Evolutionary conservation across 2,888 invertebrate species (phyloP), one percentile per base, ranked within the genome.

Genomic region (Bombyx huttoni): DNA sequence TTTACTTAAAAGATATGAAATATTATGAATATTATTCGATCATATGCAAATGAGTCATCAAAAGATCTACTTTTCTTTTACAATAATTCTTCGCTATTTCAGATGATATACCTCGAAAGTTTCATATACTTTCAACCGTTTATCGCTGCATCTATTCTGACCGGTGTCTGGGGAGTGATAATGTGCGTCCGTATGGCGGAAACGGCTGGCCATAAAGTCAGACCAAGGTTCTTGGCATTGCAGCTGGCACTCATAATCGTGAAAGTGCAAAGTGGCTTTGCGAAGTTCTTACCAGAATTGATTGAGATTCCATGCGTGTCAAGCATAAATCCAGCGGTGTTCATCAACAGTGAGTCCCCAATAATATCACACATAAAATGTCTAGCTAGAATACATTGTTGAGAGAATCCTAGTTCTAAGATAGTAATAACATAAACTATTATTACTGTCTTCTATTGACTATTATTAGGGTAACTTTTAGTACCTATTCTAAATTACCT

Each of bases 101-200:
- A 40, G 40, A 40, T 40, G 12, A 10, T 40, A 40, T 40, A 40
- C 40, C 40, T 6, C 1, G 0, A 40, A 12, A 40, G 33, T 65
- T 90, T 91, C 67, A 72, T 91, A 63, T 93, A 90, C 71, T 77
- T 93, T 53, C 93, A 93, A 73, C 92, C 92, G 1, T 74, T 93
- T 48, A 85, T 92, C 46, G 87, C 91, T 3, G 75, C 85, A 2
- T 94, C 93, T 7, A 93, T 94, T 55, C 75, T 94, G 8, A 78
- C 91, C 34, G 93, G 92, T 12, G 85, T 94, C 49, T 94, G 93
- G 91, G 92, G 92, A 0, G 88, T 93, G 67, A 89, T 90, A 46
- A 92, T 94, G 90, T 86, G 90, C 6, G 89, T 92, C 24, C 87
- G 89, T 0, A 75, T 75, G 0, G 76, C 75, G 0, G 75, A 72